These are phyloP conservation scores for Eretmochelys imbricata DNA, from an alignment of 2,113 vertebrate genomes.

Conservation along the genomic window DNA sequence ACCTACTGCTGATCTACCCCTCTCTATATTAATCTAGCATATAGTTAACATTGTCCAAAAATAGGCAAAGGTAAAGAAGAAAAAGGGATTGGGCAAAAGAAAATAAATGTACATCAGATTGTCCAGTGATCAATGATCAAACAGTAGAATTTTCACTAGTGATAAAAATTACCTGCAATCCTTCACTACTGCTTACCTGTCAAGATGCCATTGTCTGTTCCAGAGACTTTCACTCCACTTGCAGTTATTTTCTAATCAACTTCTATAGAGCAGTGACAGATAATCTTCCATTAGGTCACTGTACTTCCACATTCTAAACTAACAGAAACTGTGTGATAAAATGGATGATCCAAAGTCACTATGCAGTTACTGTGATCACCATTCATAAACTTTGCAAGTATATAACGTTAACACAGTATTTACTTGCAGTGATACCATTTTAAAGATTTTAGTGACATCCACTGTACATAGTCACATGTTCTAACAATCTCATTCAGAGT, in stretches of 20 bases:
- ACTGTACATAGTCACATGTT: background rate
- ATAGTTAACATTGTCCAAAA: accelerated
- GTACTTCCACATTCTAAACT: accelerated
- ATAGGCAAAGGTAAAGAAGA: background rate
- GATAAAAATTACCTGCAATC: background rate
- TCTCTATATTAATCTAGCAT: background rate
- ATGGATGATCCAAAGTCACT: background rate
- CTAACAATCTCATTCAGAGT: background rate
- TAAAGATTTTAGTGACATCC: background rate
- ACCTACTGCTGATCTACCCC: background rate
- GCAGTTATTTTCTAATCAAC: background rate
- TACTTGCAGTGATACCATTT: background rate
- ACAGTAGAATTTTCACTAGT: background rate
- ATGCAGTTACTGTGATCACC: background rate
- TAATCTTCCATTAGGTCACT: background rate
- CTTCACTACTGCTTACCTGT: background rate
- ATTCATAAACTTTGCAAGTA: background rate
- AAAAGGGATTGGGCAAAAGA: accelerated
- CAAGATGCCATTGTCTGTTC: background rate
- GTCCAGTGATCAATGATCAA: background rate
- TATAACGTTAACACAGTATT: background rate
- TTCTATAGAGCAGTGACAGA: accelerated
- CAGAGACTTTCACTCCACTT: background rate
- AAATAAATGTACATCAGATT: background rate
- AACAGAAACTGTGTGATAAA: background rate